These are phyloP conservation scores for Tenthredo distinguenda DNA, from an alignment of 2,888 invertebrate species.

Conservation along the genomic window DNA sequence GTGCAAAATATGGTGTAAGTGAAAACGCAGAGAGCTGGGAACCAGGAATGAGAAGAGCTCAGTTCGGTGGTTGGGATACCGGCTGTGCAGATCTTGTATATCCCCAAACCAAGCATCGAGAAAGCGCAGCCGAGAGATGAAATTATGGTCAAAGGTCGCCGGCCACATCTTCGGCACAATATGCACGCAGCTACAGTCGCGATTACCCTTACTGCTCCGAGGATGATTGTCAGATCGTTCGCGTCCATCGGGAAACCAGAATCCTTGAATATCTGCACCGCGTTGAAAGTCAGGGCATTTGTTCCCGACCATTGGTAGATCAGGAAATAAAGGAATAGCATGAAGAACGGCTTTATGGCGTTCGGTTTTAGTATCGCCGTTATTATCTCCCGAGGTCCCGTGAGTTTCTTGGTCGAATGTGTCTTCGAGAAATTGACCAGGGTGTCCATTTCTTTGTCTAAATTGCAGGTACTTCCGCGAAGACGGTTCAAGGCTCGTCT, in stretches of 20 bases:
- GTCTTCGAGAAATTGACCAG: conserved; percentile 83
- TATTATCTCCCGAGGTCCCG: conserved; percentile 79
- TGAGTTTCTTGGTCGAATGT: conserved; percentile 82
- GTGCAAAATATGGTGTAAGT: conserved; percentile 83
- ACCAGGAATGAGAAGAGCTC: conserved; percentile 79
- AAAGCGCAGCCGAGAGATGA: conserved; percentile 83
- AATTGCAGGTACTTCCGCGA: conserved; percentile 82
- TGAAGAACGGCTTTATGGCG: conserved; percentile 83
- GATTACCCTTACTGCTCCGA: conserved; percentile 82
- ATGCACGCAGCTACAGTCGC: conserved; percentile 84
- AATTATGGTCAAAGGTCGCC: conserved; percentile 83
- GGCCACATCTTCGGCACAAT: conserved; percentile 81
- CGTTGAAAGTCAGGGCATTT: conserved; percentile 85
- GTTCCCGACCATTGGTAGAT: conserved; percentile 87
- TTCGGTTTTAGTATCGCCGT: conserved; percentile 82
- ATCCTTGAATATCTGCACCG: conserved; percentile 84
- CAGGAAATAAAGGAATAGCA: conserved; percentile 83
- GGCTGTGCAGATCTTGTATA: conserved; percentile 77
- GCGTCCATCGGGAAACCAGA: conserved; percentile 82
- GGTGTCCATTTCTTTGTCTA: conserved; percentile 83
- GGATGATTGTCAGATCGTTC: conserved; percentile 82
- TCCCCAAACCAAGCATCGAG: conserved; percentile 82
- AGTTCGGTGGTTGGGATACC: background rate
- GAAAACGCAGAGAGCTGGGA: conserved; percentile 83
- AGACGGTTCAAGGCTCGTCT: conserved; percentile 81